Percentiles rank a stretch among this genome's conserved stretches.
Conservation (phyloP, 2,113 vertebrate species). For the Meles meles region DNA sequence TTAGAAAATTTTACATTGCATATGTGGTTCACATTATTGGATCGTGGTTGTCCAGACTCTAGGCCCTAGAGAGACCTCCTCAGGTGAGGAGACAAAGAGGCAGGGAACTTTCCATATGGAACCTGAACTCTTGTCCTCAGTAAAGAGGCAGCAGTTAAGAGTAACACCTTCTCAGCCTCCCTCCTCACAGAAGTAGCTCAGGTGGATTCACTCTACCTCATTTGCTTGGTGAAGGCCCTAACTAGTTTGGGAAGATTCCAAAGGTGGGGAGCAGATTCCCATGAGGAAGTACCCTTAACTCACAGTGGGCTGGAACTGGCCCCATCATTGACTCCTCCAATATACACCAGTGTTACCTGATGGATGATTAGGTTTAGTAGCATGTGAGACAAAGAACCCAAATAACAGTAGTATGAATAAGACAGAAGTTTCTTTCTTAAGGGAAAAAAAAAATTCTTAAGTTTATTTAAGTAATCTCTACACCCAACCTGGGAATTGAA, state of each 20-base stretch:
- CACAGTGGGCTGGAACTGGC: background rate
- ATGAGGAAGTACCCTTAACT: background rate
- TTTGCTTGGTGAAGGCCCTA: background rate
- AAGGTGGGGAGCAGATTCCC: background rate
- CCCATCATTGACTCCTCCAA: background rate
- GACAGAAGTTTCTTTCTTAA: background rate
- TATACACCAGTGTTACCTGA: background rate
- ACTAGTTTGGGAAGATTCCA: background rate
- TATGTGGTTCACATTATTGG: background rate
- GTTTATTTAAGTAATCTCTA: background rate
- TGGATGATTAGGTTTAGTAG: background rate
- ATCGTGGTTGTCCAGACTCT: background rate
- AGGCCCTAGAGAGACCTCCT: background rate
- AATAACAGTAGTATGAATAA: background rate
- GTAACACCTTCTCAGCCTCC: background rate
- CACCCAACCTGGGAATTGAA: background rate
- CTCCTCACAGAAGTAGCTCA: background rate
- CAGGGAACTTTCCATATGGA: background rate
- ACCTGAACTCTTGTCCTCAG: background rate
- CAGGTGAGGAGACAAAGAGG: background rate
- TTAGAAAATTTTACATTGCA: background rate
- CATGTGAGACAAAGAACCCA: background rate
- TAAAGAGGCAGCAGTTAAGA: background rate
- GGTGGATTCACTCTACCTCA: background rate
- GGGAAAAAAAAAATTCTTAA: background rate